Base-by-base conservation (phyloP, 2,888 invertebrate species). In the Oscheius sp. region DNA sequence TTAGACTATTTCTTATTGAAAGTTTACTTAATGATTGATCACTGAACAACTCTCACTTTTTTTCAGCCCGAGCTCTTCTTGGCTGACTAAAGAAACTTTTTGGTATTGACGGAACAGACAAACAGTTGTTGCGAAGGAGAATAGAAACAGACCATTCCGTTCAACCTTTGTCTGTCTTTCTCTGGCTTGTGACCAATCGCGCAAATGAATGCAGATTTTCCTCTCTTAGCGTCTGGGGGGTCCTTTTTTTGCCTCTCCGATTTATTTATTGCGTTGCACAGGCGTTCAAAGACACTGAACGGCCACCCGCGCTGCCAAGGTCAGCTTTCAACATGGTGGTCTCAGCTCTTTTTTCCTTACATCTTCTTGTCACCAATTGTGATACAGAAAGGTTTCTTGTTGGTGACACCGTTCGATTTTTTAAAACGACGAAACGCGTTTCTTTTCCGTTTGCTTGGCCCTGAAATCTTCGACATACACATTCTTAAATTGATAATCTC, bases 221-320 rank as follows among this genome's bases (percentile, higher is more conserved):
- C 59, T 59, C 59, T 30, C 30, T 24, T n/a, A 32, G 47, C 22
- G 62, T 47, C 47, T 47, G 62, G 62, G 62, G 62, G 62, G 62
- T 62, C 49, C 62, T 47, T 59, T 62, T 62, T 62, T 62, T 62
- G 47, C 62, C 47, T 28, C 62, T 49, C 62, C 51, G 65, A 65
- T 65, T 65, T 65, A 65, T 65, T 65, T 65, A 65, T 65, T 65
- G 65, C 56, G 56, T 51, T 45, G 65, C 54, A 65, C 65, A 65
- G 65, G 65, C 65, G 65, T 65, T 65, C 65, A 24, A 45, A 45
- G 47, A 62, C 62, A 45, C 62, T 49, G 62, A 45, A 45, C 49
- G 30, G 47, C 62, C 62, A 62, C 47, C 45, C 20, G 62, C 32
- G 32, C 30, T 62, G 33, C 49, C 62, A 62, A 62, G 62, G 62